Evolutionary conservation across 2,797 vertebrate species (phyloP), one percentile per base, ranked within the genome.

Genomic region (Onychomys arenicola): DNA sequence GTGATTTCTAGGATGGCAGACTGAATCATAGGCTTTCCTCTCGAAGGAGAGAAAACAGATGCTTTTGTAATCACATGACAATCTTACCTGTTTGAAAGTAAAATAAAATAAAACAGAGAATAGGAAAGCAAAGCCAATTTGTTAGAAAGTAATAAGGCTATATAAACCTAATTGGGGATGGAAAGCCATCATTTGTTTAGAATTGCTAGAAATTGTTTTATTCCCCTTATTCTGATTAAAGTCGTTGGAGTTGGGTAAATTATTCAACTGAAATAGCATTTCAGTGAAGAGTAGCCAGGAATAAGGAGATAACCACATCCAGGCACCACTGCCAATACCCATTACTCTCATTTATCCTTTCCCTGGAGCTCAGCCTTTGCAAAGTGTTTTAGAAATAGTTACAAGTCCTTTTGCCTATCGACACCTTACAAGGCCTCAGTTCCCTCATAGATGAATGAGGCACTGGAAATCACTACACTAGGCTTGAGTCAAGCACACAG

Each of bases 181-280:
- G 65, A 75, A 86, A 92, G 49, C 46, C 17, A 92, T 37, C 69
- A 85, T 93, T 93, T 94, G 7, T 83, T 87, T 93, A 73, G 6
- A 94, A 84, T 11, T 89, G 11, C 57, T 91, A 88, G 83, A 94
- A 81, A 80, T 83, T 77, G 61, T 13, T 29, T 88, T 90, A 63
- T 89, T 89, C 57, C 49, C 32, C 93, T 88, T 84, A 84, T 83
- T 91, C 46, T 82, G 27, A 94, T 94, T 95, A 89, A 25, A 91
- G 13, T 93, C 65, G 73, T 57, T 93, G 84, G 29, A 81, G 25
- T 67, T 17, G 17, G 46, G 49, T 6, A 21, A 25, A 83, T 25
- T 81, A 55, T 55, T 88, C 19, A 59, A 55, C 27, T 81, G 67
- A 95, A 97, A 75, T 61, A 52, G 6, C 7, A 63, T 84, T 95